Base-by-base conservation (phyloP, 2,113 vertebrate species). In the Scopus umbretta region DNA sequence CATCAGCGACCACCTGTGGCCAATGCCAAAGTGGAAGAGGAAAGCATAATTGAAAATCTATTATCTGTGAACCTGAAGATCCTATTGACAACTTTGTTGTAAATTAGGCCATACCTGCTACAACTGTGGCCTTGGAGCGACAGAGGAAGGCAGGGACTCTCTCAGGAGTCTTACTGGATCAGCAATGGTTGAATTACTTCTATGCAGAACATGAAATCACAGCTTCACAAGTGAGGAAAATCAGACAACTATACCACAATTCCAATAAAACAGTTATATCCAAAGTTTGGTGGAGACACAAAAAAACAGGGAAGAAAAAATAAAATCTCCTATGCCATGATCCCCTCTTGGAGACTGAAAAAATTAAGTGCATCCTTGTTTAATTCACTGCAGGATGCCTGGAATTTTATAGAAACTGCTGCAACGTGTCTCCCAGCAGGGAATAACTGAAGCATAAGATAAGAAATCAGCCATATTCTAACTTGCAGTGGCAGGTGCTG, bases 381-480 rank as follows among this genome's bases (percentile, higher is more conserved):
- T 81, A 86, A 85, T 73, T 89, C 82, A 49, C 94, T 61, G 71
- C 36, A 71, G 85, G 84, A 95, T 62, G 72, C 52, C 80, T 85
- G 67, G 84, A 92, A 90, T 86, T 89, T 87, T 91, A 92, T 47
- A 89, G 94, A 82, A 95, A 87, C 66, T 87, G 73, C 71, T 85
- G 87, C 80, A 94, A 79, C 11, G 2, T 82, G 40, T 91, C 45
- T 91, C 80, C 78, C 71, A 36, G 49, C 79, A 55, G 92, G 71
- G 87, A 94, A 90, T 72, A 85, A 91, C 53, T 90, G 70, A 95
- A 93, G 74, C 81, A 86, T 76, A 71, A 94, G 93, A 86, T 85
- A 92, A 96, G 84, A 93, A 96, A 94, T 88, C 87, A 94, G 75
- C 91, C 59, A 80, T 63, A 93, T 73, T 81, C 91, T 91, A 93